Conservation (phyloP, 2,113 vertebrate species). For the Megaleporinus macrocephalus region DNA sequence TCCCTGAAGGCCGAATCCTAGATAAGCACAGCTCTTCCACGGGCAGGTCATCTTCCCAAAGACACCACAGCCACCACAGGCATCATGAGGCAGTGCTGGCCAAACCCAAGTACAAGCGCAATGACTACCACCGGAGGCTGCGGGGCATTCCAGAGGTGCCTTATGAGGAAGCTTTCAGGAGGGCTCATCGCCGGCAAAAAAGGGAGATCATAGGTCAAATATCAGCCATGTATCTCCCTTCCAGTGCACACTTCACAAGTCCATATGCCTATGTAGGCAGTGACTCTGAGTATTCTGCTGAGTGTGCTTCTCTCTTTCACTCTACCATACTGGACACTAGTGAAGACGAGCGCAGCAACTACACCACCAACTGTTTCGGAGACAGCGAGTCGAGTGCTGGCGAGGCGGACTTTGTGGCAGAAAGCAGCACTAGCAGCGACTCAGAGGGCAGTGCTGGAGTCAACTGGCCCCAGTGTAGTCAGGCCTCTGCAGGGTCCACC, state of each 20-base stretch:
- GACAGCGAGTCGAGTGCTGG: conserved; percentile 92
- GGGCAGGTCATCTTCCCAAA: conserved; percentile 47
- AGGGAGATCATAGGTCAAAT: conserved; percentile 73
- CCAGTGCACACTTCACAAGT: conserved; percentile 65
- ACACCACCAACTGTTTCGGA: conserved; percentile 92
- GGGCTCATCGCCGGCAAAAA: conserved; percentile 74
- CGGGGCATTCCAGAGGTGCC: conserved; percentile 79
- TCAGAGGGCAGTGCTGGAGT: conserved; percentile 87
- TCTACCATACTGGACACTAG: conserved; percentile 93
- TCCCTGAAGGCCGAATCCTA: conserved; percentile 68
- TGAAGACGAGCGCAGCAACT: conserved; percentile 90
- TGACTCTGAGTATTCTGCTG: conserved; percentile 94
- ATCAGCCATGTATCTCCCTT: conserved; percentile 69
- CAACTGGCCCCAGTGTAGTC: conserved; percentile 87
- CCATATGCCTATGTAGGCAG: conserved; percentile 83
- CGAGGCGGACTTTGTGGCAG: conserved; percentile 83
- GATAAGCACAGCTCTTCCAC: conserved; percentile 65
- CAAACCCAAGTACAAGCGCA: conserved; percentile 88
- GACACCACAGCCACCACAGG: conserved; percentile 58
- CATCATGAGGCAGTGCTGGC: conserved; percentile 77
- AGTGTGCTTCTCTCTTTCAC: conserved; percentile 93
- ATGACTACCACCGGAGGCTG: conserved; percentile 79
- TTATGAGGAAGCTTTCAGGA: conserved; percentile 81
- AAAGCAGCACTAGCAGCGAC: conserved; percentile 84
- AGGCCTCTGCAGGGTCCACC: conserved; percentile 73